phyloP scores from a whole-genome alignment of 2,888 invertebrate species.

The Panzeria rudis region DNA sequence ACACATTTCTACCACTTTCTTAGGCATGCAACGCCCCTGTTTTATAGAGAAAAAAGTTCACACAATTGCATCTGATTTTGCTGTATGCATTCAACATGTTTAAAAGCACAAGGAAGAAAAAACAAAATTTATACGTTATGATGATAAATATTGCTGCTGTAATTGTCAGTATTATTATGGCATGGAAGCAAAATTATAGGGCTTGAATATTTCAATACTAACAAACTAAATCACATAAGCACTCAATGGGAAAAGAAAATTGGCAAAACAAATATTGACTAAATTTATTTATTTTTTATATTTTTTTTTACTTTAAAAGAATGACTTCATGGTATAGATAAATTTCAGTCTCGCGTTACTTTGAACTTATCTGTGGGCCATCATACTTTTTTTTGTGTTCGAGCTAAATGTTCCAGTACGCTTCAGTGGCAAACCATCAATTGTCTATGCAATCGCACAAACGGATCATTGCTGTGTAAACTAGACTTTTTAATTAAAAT shows the following conservation, averaged over 20 bases:
- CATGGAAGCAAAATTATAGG: slow-evolving; percentile 35
- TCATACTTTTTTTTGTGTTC: no score
- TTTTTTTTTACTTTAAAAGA: slow-evolving; percentile 2
- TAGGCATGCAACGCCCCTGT: slow-evolving; percentile 30
- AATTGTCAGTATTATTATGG: background rate
- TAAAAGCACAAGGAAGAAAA: slow-evolving; percentile 30
- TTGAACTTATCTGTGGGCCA: no score
- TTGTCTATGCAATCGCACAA: no score
- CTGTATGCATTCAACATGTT: background rate
- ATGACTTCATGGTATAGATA: background rate
- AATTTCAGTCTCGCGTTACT: no score
- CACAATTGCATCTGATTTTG: background rate
- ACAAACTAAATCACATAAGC: background rate
- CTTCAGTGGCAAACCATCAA: no score
- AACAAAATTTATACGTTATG: slow-evolving; percentile 1
- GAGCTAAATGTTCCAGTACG: no score
- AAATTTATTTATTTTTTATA: background rate
- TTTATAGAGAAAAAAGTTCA: slow-evolving; percentile 13
- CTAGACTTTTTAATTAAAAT: no score
- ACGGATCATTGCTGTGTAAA: no score
- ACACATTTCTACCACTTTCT: background rate
- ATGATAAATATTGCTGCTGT: slow-evolving; percentile 27
- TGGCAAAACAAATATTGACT: slow-evolving; percentile 19
- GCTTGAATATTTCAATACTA: slow-evolving; percentile 35
- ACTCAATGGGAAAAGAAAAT: slow-evolving; percentile 12